These are phyloP conservation scores for Muscina levida DNA, from an alignment of 2,888 invertebrate species.

Conservation along the genomic window DNA sequence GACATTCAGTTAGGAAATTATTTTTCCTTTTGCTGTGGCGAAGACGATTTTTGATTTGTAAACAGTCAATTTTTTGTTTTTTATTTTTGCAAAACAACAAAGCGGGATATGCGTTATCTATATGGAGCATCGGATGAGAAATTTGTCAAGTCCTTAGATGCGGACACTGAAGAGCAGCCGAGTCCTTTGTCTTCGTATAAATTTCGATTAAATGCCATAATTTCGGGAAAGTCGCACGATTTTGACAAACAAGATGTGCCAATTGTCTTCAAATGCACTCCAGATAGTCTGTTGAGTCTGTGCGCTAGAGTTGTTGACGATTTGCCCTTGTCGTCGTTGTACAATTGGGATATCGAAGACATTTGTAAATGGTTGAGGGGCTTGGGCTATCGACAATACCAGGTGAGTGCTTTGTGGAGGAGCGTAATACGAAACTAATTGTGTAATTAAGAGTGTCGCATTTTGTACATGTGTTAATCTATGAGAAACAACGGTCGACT, in stretches of 20 bases:
- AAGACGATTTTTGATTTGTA: constrained; percentile 21
- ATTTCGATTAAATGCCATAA: constrained; percentile 67
- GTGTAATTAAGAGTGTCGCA: too few species aligned
- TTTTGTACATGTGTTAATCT: too few species aligned
- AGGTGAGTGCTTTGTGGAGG: too few species aligned
- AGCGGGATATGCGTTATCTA: constrained; percentile 65
- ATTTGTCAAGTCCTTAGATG: constrained; percentile 39
- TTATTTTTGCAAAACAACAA: neutral
- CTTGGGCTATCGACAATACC: constrained; percentile 81
- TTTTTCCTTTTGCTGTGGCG: neutral
- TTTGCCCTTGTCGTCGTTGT: constrained; percentile 79
- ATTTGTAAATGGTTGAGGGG: constrained; percentile 81
- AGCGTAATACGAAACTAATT: neutral
- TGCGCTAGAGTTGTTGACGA: constrained; percentile 78
- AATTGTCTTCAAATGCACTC: constrained; percentile 72
- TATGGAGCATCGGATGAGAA: constrained; percentile 68
- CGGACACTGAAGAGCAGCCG: neutral
- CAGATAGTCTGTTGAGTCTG: constrained; percentile 80
- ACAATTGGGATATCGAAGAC: constrained; percentile 80
- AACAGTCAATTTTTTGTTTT: constrained; percentile 25
- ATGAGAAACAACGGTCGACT: too few species aligned
- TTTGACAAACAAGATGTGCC: constrained; percentile 70
- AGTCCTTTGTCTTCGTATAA: constrained; percentile 62
- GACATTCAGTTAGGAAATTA: constrained; percentile 29
- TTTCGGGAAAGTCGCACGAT: constrained; percentile 73